These are phyloP conservation scores for Branchipolynoe longqiensis DNA, from an alignment of 2,888 invertebrate species.

Conservation along the genomic window DNA sequence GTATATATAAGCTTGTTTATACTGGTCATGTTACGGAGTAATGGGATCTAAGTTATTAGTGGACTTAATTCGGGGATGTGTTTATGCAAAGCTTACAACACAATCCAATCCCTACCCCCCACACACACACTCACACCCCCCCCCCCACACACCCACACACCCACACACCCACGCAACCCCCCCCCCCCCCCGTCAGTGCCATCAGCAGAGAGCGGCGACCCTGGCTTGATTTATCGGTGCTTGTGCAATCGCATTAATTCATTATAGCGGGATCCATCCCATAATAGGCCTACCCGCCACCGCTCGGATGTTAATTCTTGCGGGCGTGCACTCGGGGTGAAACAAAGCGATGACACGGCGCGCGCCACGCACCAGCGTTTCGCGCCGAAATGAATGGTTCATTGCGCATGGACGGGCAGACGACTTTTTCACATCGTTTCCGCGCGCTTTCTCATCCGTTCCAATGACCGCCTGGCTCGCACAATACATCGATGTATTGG, in stretches of 20 bases:
- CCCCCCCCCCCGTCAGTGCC: too few species aligned
- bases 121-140: background rate
- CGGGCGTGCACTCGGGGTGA: constrained; percentile 17
- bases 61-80: too few species aligned
- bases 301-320: constrained; percentile 38
- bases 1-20: too few species aligned
- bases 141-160: background rate
- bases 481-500: constrained; percentile 47
- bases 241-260: constrained; percentile 43
- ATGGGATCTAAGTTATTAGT: too few species aligned
- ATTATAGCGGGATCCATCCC: constrained; percentile 30
- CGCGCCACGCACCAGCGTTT: constrained; percentile 8
- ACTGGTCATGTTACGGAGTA: too few species aligned
- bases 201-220: background rate
- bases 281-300: background rate
- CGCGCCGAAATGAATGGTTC: constrained; percentile 25
- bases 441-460: constrained; percentile 43
- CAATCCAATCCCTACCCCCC: background rate
- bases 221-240: constrained; percentile 17
- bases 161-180: background rate
- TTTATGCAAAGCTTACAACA: background rate
- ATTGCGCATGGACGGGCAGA: constrained; percentile 21
- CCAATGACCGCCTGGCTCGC: constrained; percentile 24
- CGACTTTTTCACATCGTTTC: constrained; percentile 23
- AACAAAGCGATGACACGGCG: constrained; percentile 41